Conservation (phyloP, 1,140 invertebrate genomes). For the Musca vetustissima region DNA sequence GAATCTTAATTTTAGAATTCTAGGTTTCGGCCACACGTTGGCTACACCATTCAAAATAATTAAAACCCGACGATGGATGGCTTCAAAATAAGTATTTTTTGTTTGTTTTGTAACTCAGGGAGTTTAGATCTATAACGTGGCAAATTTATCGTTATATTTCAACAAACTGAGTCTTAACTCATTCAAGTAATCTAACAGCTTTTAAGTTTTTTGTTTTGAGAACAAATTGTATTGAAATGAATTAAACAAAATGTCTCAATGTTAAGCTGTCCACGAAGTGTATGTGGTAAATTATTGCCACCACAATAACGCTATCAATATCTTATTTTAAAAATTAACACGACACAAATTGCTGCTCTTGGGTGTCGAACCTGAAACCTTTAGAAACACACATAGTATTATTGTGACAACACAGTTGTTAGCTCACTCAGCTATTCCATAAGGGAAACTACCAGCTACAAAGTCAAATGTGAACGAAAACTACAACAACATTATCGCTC, state of each 20-base stretch:
- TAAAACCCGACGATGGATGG: too few species aligned
- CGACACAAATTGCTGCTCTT: not conserved
- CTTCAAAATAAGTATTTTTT: too few species aligned
- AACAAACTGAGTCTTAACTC: conserved; percentile 23
- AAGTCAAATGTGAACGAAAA: too few species aligned
- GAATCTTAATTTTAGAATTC: too few species aligned
- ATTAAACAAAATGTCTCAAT: conserved; percentile 24
- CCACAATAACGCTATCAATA: not conserved
- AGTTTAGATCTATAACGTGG: conserved; percentile 30
- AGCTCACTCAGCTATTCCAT: not conserved
- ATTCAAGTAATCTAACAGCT: conserved; percentile 24
- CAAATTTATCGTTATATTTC: conserved; percentile 22
- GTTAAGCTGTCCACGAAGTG: not conserved
- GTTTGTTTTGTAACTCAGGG: conserved; percentile 27
- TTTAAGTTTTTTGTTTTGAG: not conserved
- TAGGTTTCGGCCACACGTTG: not conserved
- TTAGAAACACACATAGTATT: not conserved
- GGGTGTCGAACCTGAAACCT: not conserved
- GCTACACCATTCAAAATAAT: too few species aligned
- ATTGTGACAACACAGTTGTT: not conserved
- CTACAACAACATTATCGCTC: too few species aligned
- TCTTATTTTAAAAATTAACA: too few species aligned
- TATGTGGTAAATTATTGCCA: not conserved
- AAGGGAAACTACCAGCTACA: too few species aligned
- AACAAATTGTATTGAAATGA: conserved; percentile 13